Base-by-base conservation (phyloP, 1,140 invertebrate genomes). In the Euura saliciscinereae region DNA sequence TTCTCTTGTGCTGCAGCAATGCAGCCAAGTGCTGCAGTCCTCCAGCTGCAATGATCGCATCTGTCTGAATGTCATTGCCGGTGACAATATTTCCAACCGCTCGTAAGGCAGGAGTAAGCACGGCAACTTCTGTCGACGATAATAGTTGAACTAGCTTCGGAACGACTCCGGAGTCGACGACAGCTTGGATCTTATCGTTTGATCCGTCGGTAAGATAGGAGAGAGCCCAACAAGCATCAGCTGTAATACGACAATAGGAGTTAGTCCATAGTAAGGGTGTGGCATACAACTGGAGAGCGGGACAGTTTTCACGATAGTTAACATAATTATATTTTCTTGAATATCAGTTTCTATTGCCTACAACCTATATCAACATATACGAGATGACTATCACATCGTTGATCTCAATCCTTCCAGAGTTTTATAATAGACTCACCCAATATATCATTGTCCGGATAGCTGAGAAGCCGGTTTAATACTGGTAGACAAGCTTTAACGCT, bases 151-250 rank as follows among this genome's bases (percentile, higher is more conserved):
- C 92, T 4, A 99, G 88, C 44, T 91, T 89, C 1, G 91, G 90
- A 28, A 99, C 92, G 59, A 96, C 89, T 10, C 92, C 90, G 7
- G 90, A 88, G 43, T 91, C 90, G 6, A 97, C 89, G 1, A 97
- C 94, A 1, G 91, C 91, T 85, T 95, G 96, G 78, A 99, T 99
- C 82, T 97, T 96, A 44, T 97, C 94, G 85, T 98, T 98, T 1
- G 94, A 92, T 2, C 97, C 97, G 87, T 99, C 97, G 3, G 97
- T 98, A 4, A 99, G 88, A 83, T 99, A 99, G 0, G 97, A 99
- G 13, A 99, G 87, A 0, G 98, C 96, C 98, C 98, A 99, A 80
- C 98, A 98, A 6, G 97, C 92, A 87, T 99, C 98, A 68, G 96
- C 94, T 92, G 78, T 7, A 84, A 85, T 72, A 73, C 73, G 73